These are phyloP conservation scores for Monodelphis domestica DNA, from an alignment of 2,797 vertebrate genomes.

Conservation along the genomic window DNA sequence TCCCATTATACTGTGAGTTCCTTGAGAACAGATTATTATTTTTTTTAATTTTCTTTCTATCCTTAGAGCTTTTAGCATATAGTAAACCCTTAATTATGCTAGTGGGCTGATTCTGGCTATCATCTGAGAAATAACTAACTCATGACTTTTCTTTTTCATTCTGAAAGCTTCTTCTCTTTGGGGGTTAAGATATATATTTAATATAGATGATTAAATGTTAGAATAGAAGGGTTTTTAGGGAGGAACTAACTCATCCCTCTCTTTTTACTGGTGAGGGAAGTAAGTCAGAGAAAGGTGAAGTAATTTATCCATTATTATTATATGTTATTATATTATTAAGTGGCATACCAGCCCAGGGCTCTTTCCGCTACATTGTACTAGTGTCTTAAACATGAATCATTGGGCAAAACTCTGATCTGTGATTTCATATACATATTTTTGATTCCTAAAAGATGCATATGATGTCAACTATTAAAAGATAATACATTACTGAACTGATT, in stretches of 20 bases:
- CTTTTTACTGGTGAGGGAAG: background rate
- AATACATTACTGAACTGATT: background rate
- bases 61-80: background rate
- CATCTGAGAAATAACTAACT: background rate
- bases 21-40: background rate
- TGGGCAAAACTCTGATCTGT: background rate
- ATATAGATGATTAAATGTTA: conserved; percentile 9
- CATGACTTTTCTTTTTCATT: conserved; percentile 10
- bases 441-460: background rate
- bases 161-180: conserved; percentile 2
- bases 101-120: background rate
- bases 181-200: conserved; percentile 25
- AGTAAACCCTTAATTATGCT: background rate
- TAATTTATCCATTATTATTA: background rate
- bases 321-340: too few species aligned
- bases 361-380: background rate
- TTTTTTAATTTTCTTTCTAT: background rate
- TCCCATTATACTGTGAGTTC: background rate
- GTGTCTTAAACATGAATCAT: background rate
- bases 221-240: background rate
- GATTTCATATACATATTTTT: background rate
- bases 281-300: background rate
- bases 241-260: background rate
- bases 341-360: background rate
- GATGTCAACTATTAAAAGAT: background rate